phyloP scores from a whole-genome alignment of 2,113 vertebrate genomes.

The Plestiodon gilberti region DNA sequence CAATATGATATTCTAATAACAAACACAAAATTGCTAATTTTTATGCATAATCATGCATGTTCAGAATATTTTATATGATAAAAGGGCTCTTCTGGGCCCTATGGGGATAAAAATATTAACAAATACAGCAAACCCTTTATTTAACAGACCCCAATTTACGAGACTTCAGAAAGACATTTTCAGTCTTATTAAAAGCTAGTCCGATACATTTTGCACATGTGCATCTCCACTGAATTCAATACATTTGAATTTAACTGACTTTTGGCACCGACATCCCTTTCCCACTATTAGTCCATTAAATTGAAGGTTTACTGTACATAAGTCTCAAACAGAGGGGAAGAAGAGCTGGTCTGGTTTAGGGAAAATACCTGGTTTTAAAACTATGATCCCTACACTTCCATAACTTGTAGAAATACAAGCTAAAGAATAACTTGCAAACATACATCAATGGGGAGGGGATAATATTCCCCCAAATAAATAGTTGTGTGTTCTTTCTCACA shows the following conservation, averaged over 20 bases:
- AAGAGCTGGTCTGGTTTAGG: background rate
- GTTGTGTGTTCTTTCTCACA: background rate
- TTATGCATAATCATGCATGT: too few species aligned
- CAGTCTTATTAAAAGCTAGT: too few species aligned
- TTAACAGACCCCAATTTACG: too few species aligned
- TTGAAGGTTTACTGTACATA: too few species aligned
- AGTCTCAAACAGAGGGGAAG: too few species aligned
- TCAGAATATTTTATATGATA: background rate
- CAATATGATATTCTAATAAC: background rate
- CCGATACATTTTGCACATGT: too few species aligned
- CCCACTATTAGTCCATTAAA: too few species aligned
- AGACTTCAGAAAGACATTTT: too few species aligned
- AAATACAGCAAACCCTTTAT: background rate
- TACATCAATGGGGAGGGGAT: background rate
- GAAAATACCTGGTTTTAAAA: background rate
- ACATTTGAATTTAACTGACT: too few species aligned
- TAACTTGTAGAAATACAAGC: too few species aligned
- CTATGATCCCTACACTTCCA: background rate
- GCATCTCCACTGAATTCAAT: too few species aligned
- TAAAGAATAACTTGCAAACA: background rate
- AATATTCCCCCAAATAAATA: background rate
- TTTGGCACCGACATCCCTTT: too few species aligned
- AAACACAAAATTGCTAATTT: background rate
- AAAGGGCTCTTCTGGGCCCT: background rate
- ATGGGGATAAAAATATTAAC: background rate